These are phyloP conservation scores for Eremobia ochroleuca DNA, from an alignment of 2,888 invertebrate species.

Conservation along the genomic window DNA sequence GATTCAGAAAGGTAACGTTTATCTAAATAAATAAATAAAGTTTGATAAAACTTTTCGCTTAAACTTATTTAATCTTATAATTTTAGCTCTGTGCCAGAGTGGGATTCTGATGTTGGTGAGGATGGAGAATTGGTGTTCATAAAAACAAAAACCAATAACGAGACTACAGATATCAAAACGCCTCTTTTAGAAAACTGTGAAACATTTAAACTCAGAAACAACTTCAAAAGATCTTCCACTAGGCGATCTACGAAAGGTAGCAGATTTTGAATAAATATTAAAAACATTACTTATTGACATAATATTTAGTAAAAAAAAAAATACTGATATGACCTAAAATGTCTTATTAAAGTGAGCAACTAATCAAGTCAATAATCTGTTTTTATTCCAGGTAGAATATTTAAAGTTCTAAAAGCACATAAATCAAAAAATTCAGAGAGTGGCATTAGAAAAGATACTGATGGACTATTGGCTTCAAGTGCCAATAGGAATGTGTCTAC, in stretches of 20 bases:
- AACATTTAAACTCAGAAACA: conserved; percentile 85
- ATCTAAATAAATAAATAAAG: rapidly evolving
- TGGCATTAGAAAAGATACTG: conserved; percentile 68
- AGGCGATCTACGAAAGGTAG: conserved; percentile 86
- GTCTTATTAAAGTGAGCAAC: background rate
- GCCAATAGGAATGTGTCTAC: conserved; percentile 54
- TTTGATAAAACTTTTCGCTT: background rate
- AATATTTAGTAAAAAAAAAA: background rate
- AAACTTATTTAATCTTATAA: background rate
- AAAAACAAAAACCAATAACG: conserved; percentile 85
- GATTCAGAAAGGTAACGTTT: conserved; percentile 91
- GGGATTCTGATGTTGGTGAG: conserved; percentile 92
- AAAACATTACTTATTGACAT: background rate
- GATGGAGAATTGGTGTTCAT: conserved; percentile 93
- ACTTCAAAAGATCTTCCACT: conserved; percentile 87
- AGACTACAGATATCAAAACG: conserved; percentile 70
- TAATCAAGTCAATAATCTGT: background rate
- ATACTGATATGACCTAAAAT: background rate
- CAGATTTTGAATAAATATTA: background rate
- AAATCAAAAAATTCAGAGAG: conserved; percentile 76
- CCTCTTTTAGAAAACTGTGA: conserved; percentile 86
- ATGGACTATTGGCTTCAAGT: conserved; percentile 47
- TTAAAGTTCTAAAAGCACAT: conserved; percentile 83
- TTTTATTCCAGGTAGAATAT: conserved; percentile 81
- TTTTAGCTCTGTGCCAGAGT: conserved; percentile 92